phyloP scores from a whole-genome alignment of 2,113 vertebrate species.

The Chaetops frenatus region DNA sequence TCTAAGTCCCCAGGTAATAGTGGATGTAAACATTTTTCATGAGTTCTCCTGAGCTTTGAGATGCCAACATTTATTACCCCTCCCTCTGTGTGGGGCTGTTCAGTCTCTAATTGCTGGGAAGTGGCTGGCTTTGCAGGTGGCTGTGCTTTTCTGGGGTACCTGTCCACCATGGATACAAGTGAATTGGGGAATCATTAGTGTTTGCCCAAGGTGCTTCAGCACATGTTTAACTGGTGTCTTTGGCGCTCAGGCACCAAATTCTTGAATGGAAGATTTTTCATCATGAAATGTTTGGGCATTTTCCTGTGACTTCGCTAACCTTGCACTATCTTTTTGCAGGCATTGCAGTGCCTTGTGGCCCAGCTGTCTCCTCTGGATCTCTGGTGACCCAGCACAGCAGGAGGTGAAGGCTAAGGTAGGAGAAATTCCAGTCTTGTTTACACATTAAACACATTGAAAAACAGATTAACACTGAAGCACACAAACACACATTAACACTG shows the following conservation, averaged over 20 bases:
- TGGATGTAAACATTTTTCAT: neutral
- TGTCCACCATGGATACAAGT: neutral
- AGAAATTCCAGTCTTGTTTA: neutral
- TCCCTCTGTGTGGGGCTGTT: no score
- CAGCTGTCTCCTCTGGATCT: neutral
- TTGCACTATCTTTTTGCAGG: neutral
- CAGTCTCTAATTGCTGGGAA: neutral
- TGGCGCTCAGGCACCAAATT: neutral
- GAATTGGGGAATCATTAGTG: neutral
- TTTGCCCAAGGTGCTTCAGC: neutral
- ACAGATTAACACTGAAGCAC: neutral
- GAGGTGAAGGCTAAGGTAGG: neutral
- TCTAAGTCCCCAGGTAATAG: neutral
- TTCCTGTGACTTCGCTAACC: neutral
- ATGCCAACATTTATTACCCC: neutral
- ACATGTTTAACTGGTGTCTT: neutral
- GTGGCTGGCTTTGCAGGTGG: neutral
- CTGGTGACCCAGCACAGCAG: accelerated
- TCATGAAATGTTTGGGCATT: accelerated
- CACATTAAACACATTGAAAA: neutral
- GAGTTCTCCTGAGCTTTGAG: neutral
- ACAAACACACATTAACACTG: neutral
- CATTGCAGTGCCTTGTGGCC: accelerated
- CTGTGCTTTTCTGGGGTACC: neutral
- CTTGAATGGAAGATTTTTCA: neutral